Percentiles rank a stretch among this genome's conserved stretches.
phyloP scores from a whole-genome alignment of 2,113 vertebrate genomes.

The Heterochromis multidens region DNA sequence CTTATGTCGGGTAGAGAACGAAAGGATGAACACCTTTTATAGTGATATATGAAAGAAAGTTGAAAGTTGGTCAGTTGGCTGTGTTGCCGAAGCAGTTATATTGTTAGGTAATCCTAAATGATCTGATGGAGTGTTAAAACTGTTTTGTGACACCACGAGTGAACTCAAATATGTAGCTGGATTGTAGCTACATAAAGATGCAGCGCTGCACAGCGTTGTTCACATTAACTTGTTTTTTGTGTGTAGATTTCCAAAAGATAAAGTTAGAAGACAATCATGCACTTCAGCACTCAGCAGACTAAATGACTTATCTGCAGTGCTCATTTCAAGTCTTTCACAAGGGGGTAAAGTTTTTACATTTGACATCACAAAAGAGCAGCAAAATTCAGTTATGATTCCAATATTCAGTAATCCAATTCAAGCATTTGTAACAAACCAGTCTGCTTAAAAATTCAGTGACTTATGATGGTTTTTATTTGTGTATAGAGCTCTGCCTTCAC shows the following conservation, averaged over 20 bases:
- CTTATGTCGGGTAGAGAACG: not conserved
- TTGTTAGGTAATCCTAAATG: not conserved
- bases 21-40: fast-evolving
- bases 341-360: not conserved
- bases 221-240: not conserved
- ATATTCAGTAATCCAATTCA: not conserved
- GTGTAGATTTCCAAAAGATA: not conserved
- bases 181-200: not conserved
- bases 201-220: not conserved
- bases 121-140: not conserved
- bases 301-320: not conserved
- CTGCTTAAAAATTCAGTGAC: not conserved
- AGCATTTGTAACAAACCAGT: not conserved
- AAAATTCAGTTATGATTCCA: not conserved
- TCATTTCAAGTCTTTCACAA: not conserved
- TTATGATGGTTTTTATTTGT: not conserved
- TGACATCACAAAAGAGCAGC: not conserved
- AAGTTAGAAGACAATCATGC: fast-evolving
- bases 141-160: too few species aligned
- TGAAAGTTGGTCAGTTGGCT: not conserved
- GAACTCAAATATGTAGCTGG: not conserved
- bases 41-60: not conserved
- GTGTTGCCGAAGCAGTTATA: too few species aligned
- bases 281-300: not conserved
- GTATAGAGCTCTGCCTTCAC: fast-evolving